Evolutionary conservation across 2,113 vertebrate species (phyloP).

Genomic region (Hippocampus abdominalis): DNA sequence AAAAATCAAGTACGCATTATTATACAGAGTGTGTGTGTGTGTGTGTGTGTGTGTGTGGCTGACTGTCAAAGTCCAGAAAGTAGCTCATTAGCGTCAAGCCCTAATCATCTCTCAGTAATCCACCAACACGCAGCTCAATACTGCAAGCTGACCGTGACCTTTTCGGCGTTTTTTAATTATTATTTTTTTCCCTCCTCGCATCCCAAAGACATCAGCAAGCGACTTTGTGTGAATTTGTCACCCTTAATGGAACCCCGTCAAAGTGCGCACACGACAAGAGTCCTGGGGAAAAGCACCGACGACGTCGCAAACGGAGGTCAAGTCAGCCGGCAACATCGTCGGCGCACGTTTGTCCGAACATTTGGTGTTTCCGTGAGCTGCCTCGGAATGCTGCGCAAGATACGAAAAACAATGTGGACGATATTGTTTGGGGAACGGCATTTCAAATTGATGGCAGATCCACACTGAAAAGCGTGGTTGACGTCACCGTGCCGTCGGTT

Average conservation of each 20-base stretch:
- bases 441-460: slow-evolving; percentile 53
- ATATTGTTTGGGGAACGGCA: slow-evolving; percentile 7
- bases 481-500: too few relatives aligned
- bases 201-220: background rate
- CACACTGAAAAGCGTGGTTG: background rate
- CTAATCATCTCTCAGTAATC: background rate
- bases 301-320: slow-evolving; percentile 44
- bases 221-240: background rate
- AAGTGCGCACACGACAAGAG: slow-evolving; percentile 14
- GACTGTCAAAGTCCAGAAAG: background rate
- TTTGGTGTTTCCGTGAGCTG: background rate
- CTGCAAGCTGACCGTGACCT: background rate
- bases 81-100: background rate
- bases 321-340: slow-evolving; percentile 47
- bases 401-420: background rate
- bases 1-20: too few relatives aligned
- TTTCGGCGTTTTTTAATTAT: background rate
- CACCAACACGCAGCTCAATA: background rate
- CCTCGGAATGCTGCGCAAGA: slow-evolving; percentile 6
- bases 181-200: background rate
- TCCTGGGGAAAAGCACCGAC: slow-evolving; percentile 31
- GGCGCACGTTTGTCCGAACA: slow-evolving; percentile 38
- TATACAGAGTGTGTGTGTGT: too few relatives aligned
- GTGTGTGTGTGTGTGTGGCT: background rate
- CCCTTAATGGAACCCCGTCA: background rate